Evolutionary conservation across 2,113 vertebrate species (phyloP).

Genomic region (Empidonax alnorum): DNA sequence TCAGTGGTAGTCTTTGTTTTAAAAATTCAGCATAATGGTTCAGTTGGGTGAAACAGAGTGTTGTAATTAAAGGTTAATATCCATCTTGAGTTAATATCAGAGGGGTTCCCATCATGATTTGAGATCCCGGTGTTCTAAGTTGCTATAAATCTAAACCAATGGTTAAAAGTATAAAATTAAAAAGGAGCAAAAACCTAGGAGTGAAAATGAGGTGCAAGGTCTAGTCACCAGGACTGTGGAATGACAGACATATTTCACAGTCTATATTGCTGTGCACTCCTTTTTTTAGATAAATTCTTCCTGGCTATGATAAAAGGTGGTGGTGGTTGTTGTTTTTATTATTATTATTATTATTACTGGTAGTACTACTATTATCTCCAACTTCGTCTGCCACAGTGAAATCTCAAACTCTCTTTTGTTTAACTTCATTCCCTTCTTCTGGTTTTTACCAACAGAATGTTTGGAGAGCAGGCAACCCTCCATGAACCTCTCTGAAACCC

Average conservation of each 20-base stretch:
- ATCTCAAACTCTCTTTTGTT: background rate
- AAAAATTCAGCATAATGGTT: background rate
- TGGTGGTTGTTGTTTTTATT: no score
- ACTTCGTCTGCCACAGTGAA: background rate
- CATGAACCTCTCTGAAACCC: background rate
- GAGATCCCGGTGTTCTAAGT: background rate
- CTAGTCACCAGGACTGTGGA: background rate
- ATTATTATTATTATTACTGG: no score
- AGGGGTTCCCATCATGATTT: background rate
- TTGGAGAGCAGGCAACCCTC: background rate
- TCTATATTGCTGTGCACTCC: background rate
- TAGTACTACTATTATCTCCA: background rate
- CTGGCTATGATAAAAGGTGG: background rate
- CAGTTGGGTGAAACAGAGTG: background rate
- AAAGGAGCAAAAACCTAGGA: background rate
- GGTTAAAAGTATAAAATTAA: background rate
- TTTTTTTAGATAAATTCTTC: background rate
- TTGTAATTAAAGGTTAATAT: conserved; percentile 19
- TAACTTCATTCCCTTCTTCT: background rate
- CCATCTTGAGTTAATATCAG: background rate
- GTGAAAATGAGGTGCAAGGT: background rate
- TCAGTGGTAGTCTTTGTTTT: background rate
- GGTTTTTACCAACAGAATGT: background rate
- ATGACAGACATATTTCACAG: background rate
- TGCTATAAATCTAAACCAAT: background rate